phyloP scores from a whole-genome alignment of 37 sponge, comb jelly and placozoan genomes.

The Halichondria panicea region DNA sequence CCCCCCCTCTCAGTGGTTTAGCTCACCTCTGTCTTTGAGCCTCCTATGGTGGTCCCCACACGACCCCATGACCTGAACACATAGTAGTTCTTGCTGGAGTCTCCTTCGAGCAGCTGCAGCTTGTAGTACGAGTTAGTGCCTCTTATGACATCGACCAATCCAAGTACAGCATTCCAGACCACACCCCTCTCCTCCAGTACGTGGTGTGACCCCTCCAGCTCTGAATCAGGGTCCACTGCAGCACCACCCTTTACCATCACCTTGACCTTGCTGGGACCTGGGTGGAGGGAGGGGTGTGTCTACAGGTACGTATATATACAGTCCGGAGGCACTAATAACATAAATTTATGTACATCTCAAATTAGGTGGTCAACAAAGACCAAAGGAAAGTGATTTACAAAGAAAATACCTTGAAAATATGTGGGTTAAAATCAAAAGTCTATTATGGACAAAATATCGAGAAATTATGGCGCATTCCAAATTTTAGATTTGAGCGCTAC shows the following conservation, averaged over 20 bases:
- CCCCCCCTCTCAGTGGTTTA: too few relatives aligned
- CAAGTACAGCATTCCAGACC: constrained; percentile 93
- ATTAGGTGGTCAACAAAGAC: too few relatives aligned
- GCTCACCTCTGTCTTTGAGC: constrained; percentile 81
- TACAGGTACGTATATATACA: too few relatives aligned
- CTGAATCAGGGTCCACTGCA: constrained; percentile 90
- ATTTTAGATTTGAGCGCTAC: too few relatives aligned
- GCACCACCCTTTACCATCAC: constrained; percentile 87
- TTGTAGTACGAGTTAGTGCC: constrained; percentile 99
- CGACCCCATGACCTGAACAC: constrained; percentile 97
- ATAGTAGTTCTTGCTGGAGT: constrained; percentile 48
- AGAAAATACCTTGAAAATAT: too few relatives aligned
- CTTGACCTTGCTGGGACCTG: constrained; percentile 63
- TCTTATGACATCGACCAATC: constrained; percentile 86
- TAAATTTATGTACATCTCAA: too few relatives aligned
- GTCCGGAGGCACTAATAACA: too few relatives aligned
- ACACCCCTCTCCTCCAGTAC: constrained; percentile 65
- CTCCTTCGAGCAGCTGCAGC: constrained; percentile 89
- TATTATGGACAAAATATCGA: too few relatives aligned
- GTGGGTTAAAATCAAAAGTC: too few relatives aligned
- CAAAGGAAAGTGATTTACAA: too few relatives aligned
- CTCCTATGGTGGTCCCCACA: constrained; percentile 95
- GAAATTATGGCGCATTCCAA: too few relatives aligned
- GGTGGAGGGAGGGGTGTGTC: too few relatives aligned
- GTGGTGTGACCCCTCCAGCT: constrained; percentile 78